phyloP scores from a whole-genome alignment of 1,140 invertebrate species.

The Drosophila nigrodunni region DNA sequence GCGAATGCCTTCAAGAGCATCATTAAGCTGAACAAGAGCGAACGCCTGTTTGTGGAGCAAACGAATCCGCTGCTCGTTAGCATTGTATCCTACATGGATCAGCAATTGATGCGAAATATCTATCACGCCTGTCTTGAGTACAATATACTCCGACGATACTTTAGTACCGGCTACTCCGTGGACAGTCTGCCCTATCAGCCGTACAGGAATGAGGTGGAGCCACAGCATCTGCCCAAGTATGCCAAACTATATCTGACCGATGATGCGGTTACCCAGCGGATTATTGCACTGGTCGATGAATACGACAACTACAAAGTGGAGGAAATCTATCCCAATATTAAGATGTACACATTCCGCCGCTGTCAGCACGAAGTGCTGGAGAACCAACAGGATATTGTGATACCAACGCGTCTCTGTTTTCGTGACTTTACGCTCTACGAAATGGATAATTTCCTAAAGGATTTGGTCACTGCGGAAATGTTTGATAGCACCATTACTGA shows the following conservation, averaged over 20 bases:
- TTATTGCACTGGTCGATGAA: conserved; percentile 56
- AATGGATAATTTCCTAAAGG: conserved; percentile 61
- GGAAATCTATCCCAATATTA: conserved; percentile 51
- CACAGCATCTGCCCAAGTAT: conserved; percentile 51
- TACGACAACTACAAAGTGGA: conserved; percentile 55
- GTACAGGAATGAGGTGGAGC: conserved; percentile 35
- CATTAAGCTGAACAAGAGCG: conserved; percentile 59
- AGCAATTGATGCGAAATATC: conserved; percentile 47
- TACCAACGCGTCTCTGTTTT: conserved; percentile 72
- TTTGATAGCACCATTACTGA: conserved; percentile 19
- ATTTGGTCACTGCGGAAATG: conserved; percentile 65
- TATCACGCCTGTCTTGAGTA: conserved; percentile 68
- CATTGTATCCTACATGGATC: conserved; percentile 54
- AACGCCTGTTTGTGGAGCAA: conserved; percentile 64
- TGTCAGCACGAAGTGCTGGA: conserved; percentile 62
- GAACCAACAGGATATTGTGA: conserved; percentile 48
- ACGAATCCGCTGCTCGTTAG: conserved; percentile 52
- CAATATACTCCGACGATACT: conserved; percentile 64
- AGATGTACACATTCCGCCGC: conserved; percentile 58
- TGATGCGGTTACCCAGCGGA: conserved; percentile 62
- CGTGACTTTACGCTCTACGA: conserved; percentile 76
- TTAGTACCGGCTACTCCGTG: conserved; percentile 52
- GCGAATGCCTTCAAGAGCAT: conserved; percentile 66
- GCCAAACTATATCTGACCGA: conserved; percentile 64
- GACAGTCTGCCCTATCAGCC: conserved; percentile 10